phyloP scores from a whole-genome alignment of 2,797 vertebrate genomes.

The Buceros bicornis region DNA sequence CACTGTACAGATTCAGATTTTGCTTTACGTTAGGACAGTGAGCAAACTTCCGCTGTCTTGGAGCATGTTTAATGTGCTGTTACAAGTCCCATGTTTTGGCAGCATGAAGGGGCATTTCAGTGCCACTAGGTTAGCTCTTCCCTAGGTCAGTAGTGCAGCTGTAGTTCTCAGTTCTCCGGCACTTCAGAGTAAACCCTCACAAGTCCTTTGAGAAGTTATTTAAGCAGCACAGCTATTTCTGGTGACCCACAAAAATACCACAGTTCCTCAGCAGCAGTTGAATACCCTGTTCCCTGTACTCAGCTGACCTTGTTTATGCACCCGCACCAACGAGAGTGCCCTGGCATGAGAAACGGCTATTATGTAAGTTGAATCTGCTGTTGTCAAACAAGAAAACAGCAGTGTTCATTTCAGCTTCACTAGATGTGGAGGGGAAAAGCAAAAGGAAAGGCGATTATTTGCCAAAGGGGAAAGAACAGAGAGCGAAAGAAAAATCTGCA shows the following conservation, averaged over 20 bases:
- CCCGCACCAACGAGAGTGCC: background rate
- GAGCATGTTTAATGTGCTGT: fast-evolving
- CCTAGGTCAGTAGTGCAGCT: constrained; percentile 38
- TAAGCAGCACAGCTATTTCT: constrained; percentile 57
- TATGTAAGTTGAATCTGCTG: constrained; percentile 62
- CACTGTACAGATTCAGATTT: background rate
- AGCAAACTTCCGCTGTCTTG: background rate
- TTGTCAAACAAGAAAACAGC: constrained; percentile 41
- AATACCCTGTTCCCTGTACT: constrained; percentile 58
- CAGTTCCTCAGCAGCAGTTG: constrained; percentile 15
- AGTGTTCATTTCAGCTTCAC: background rate
- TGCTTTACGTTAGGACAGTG: background rate
- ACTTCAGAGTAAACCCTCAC: background rate
- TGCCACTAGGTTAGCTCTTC: background rate
- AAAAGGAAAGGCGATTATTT: background rate
- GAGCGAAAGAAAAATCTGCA: background rate
- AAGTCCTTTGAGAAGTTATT: constrained; percentile 41
- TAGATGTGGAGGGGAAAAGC: background rate
- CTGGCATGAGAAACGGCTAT: constrained; percentile 49
- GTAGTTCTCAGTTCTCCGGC: background rate
- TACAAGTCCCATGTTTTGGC: background rate
- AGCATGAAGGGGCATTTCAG: background rate
- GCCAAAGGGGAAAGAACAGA: background rate
- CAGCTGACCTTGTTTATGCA: constrained; percentile 70
- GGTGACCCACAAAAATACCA: constrained; percentile 59